Conservation (phyloP, 2,113 vertebrate genomes). For the Atlantisia rogersi region DNA sequence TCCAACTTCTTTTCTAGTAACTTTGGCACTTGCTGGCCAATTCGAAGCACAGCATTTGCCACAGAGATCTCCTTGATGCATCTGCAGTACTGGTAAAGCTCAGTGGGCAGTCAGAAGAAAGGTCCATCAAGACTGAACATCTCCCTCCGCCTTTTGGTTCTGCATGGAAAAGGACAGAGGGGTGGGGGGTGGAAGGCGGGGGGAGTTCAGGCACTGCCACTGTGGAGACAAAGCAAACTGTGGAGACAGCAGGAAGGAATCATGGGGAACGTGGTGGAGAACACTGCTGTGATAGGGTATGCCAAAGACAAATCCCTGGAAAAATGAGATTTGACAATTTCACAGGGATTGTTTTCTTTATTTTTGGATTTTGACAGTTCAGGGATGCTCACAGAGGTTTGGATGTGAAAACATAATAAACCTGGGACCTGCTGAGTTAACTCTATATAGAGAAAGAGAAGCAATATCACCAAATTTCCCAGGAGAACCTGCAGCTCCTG, state of each 20-base stretch:
- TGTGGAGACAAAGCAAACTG: not conserved
- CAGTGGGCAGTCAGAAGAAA: not conserved
- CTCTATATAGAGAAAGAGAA: not conserved
- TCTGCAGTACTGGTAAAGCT: not conserved
- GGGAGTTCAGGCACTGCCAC: not conserved
- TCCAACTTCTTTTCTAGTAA: not conserved
- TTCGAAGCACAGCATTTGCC: not conserved
- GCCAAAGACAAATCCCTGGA: not conserved
- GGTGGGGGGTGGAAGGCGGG: not conserved
- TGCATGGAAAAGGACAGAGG: too few species aligned
- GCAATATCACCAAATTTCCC: constrained; percentile 32
- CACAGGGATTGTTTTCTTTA: not conserved
- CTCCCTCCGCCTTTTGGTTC: not conserved
- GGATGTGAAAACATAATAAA: not conserved
- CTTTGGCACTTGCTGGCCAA: not conserved
- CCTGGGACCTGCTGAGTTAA: not conserved
- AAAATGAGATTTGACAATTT: not conserved
- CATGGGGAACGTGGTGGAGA: not conserved
- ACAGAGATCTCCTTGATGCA: not conserved
- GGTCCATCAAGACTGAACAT: too few species aligned
- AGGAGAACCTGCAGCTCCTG: not conserved
- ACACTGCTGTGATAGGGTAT: not conserved
- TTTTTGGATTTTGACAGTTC: not conserved
- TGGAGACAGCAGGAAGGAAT: not conserved
- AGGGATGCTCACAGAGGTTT: not conserved